Percentiles rank a stretch among this genome's conserved stretches.
phyloP scores from a whole-genome alignment of 2,888 invertebrate genomes.

The Eudemis profundana region DNA sequence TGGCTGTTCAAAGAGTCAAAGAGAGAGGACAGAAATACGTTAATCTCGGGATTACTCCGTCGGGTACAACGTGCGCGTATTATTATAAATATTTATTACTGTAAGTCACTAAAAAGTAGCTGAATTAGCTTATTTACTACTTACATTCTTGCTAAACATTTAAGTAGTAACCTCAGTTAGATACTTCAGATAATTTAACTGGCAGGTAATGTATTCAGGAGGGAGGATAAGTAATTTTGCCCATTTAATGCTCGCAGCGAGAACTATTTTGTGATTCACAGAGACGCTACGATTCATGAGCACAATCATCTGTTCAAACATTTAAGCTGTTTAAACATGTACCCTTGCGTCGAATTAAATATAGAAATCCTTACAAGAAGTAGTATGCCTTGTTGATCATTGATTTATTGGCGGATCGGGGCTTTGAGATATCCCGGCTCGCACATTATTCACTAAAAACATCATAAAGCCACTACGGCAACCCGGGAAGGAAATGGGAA shows the following conservation, averaged over 20 bases:
- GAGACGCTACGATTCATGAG: constrained; percentile 31
- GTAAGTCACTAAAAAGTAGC: constrained; percentile 25
- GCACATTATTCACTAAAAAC: constrained; percentile 74
- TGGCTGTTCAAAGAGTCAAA: constrained; percentile 26
- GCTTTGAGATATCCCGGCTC: constrained; percentile 66
- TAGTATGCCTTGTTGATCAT: constrained; percentile 64
- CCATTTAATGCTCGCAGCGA: constrained; percentile 20
- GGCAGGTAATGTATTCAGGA: constrained; percentile 34
- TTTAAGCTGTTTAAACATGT: constrained; percentile 38
- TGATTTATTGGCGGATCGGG: constrained; percentile 77
- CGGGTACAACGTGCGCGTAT: constrained; percentile 25
- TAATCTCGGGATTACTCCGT: constrained; percentile 34
- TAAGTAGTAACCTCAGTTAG: constrained; percentile 1
- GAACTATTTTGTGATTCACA: constrained; percentile 41
- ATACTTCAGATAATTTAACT: constrained; percentile 21
- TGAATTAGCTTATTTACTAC: neutral
- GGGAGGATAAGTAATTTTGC: constrained; percentile 33
- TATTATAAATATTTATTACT: constrained; percentile 35
- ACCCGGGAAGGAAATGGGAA: constrained; percentile 61
- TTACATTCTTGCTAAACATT: neutral
- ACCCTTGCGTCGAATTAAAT: constrained; percentile 30
- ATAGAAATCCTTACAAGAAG: constrained; percentile 31
- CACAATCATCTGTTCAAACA: constrained; percentile 37
- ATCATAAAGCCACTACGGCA: constrained; percentile 66
- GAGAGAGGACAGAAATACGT: constrained; percentile 26